Evolutionary conservation across 2,888 invertebrate genomes (phyloP), one percentile per base, ranked within the genome.

Genomic region (Tortricodes alternella): DNA sequence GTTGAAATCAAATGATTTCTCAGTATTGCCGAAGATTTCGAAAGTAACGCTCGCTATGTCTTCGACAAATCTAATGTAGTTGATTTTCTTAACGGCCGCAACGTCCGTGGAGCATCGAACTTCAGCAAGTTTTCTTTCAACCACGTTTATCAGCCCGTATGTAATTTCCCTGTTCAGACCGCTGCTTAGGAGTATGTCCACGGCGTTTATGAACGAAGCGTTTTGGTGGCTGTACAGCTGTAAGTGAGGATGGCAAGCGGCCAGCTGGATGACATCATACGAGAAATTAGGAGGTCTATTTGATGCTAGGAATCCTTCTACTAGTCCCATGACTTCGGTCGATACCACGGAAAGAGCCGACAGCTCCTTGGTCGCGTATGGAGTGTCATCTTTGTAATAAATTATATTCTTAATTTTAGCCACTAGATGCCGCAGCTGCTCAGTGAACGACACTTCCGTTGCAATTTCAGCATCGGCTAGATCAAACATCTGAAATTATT

Each of bases 361-460:
- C 0, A 92, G 79, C 64, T 91, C 90, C 72, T 91, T 92, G 34
- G 92, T 91, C 0, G 84, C 76, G 62, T 89, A 89, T 5, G 85
- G 80, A 15, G 85, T 80, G 61, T 85, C 85, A 53, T 84, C 87
- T 70, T 83, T 76, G 62, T 89, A 90, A 59, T 88, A 84, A 59
- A 88, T 83, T 7, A 88, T 88, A 56, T 90, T 90, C 67, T 91
- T 91, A 44, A 91, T 89, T 70, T 91, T 90, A 0, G 86, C 81
- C n/a, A 91, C 85, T 44, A 91, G 71, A 67, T 89, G 85, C 18
- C 90, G 90, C 43, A 95, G 86, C 61, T 93, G 93, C 76, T 94
- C 93, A 16, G 94, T 93, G 74, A 94, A 95, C 57, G 91, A 90
- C n/a, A 95, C 92, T 79, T 95, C 94, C 0, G 92, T 91, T 46